A percentile compares a stretch with the other conserved stretches of the same genome.
These are phyloP conservation scores for Procambarus clarkii DNA, from an alignment of 1,140 invertebrate genomes.

Conservation along the genomic window DNA sequence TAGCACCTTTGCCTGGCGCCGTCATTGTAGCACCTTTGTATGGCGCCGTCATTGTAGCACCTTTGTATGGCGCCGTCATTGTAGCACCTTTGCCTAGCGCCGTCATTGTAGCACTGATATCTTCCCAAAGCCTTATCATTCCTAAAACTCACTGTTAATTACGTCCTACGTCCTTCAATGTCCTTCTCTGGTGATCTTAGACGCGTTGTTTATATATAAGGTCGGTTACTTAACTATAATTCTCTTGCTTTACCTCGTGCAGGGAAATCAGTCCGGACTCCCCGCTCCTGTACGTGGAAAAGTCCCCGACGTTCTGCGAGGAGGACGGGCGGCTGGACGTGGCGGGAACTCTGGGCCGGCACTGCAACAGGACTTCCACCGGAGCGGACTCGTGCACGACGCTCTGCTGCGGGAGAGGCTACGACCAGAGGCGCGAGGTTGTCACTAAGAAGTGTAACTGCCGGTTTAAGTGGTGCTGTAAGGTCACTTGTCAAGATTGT, in stretches of 20 bases:
- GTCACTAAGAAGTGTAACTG: conserved; percentile 89
- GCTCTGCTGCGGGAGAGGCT: conserved; percentile 90
- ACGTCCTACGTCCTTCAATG: no score
- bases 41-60: no score
- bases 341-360: conserved; percentile 85
- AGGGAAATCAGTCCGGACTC: conserved; percentile 63
- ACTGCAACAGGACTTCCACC: conserved; percentile 85
- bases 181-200: no score
- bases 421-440: conserved; percentile 78
- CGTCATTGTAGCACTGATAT: no score
- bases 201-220: no score
- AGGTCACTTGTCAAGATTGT: conserved; percentile 95
- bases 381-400: conserved; percentile 87
- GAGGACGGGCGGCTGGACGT: conserved; percentile 73
- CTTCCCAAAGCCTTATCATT: no score
- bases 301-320: conserved; percentile 73
- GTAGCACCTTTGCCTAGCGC: no score
- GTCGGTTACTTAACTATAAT: no score
- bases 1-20: no score
- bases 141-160: no score
- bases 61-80: no score
- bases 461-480: conserved; percentile 97
- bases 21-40: no score
- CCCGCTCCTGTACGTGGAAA: conserved; percentile 63
- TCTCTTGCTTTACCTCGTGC: conserved; percentile 26